phyloP scores from a whole-genome alignment of 1,140 invertebrate genomes.

The Ridgeia piscesae region DNA sequence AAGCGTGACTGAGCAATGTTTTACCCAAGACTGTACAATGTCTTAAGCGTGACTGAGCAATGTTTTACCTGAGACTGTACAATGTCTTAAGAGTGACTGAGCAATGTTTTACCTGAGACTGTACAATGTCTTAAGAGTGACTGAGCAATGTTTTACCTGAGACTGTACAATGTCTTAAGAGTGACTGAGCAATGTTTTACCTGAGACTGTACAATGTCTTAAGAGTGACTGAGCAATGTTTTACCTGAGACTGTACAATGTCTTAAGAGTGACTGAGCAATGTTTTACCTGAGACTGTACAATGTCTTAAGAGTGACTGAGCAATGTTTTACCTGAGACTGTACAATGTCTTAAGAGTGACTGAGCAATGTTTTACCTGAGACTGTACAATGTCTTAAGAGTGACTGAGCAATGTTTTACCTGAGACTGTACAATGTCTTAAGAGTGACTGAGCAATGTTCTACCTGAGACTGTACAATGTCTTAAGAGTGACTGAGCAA shows the following conservation, averaged over 20 bases:
- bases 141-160: not conserved
- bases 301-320: not conserved
- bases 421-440: not conserved
- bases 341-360: not conserved
- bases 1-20: not conserved
- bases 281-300: not conserved
- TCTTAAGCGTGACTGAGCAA: not conserved
- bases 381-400: too few relatives aligned
- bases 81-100: not conserved
- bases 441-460: not conserved
- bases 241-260: too few relatives aligned
- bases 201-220: not conserved
- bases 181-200: not conserved
- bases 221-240: too few relatives aligned
- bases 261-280: too few relatives aligned
- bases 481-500: too few relatives aligned
- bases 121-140: too few relatives aligned
- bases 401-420: not conserved
- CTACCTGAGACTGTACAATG: not conserved
- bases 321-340: not conserved
- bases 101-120: too few relatives aligned
- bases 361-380: too few relatives aligned
- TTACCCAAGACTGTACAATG: not conserved
- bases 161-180: not conserved
- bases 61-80: not conserved